Evolutionary conservation across 2,113 vertebrate genomes (phyloP).

Genomic region (Petrocephalus zakoni): DNA sequence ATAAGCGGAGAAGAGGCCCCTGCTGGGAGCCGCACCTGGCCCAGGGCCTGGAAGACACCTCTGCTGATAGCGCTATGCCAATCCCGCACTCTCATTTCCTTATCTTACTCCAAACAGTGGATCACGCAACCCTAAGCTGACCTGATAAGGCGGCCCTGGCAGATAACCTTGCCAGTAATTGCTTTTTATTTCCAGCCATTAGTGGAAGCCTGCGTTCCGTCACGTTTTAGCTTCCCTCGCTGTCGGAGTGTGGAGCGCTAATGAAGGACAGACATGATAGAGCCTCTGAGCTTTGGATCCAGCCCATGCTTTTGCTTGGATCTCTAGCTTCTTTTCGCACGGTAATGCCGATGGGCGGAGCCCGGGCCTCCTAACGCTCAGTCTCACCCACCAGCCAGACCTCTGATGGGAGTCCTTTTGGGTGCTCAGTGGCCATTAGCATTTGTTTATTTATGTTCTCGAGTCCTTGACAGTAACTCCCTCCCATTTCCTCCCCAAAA

Average conservation of each 20-base stretch:
- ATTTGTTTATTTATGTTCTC: slow-evolving; percentile 24
- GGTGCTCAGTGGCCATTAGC: background rate
- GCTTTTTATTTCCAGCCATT: background rate
- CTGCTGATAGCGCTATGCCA: background rate
- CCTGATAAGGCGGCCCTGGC: slow-evolving; percentile 14
- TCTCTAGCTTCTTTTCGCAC: background rate
- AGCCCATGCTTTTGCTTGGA: background rate
- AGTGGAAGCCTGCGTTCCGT: background rate
- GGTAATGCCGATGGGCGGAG: background rate
- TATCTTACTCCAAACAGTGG: slow-evolving; percentile 7
- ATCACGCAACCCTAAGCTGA: background rate
- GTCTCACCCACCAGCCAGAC: background rate
- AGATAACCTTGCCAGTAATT: slow-evolving; percentile 22
- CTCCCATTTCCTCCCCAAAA: slow-evolving; percentile 21
- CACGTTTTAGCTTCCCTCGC: background rate
- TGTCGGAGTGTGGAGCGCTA: background rate
- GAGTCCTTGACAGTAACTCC: background rate
- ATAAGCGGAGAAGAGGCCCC: background rate
- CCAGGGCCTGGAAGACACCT: background rate
- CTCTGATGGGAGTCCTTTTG: background rate
- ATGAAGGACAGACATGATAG: background rate
- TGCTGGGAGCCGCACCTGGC: background rate
- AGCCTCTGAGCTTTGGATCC: background rate
- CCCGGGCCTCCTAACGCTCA: background rate
- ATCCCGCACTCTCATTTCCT: slow-evolving; percentile 2